A percentile compares a stretch with the other conserved stretches of the same genome.
These are phyloP conservation scores for Neoscelio sp. DNA, from an alignment of 2,888 invertebrate species.

Conservation along the genomic window DNA sequence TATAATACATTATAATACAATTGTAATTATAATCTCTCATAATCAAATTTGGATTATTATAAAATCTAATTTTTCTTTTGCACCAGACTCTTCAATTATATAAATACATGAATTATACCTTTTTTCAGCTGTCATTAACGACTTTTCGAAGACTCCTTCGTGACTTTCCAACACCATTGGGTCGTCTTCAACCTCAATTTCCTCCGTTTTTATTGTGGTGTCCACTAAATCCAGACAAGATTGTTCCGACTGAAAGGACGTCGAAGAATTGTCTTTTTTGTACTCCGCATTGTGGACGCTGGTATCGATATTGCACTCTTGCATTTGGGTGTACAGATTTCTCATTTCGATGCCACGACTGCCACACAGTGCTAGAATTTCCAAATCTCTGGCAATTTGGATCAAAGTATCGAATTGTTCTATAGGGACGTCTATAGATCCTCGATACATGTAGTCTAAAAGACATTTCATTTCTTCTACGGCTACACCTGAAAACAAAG, in stretches of 20 bases:
- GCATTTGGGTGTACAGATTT: conserved; percentile 84
- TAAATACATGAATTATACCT: conserved; percentile 50
- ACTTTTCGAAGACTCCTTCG: conserved; percentile 76
- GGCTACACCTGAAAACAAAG: conserved; percentile 85
- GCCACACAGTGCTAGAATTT: conserved; percentile 87
- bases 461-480: conserved; percentile 88
- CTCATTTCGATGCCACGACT: conserved; percentile 85
- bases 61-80: too few species aligned
- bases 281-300: conserved; percentile 76
- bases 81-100: too few species aligned
- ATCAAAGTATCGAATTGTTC: conserved; percentile 87
- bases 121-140: conserved; percentile 68
- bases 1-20: too few species aligned
- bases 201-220: conserved; percentile 77
- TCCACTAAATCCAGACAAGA: conserved; percentile 72
- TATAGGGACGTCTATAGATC: conserved; percentile 88
- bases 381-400: conserved; percentile 88
- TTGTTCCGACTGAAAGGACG: conserved; percentile 72
- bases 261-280: conserved; percentile 61
- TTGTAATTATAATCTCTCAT: too few species aligned
- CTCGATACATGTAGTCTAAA: conserved; percentile 89
- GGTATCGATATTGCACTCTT: conserved; percentile 76
- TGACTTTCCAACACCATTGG: conserved; percentile 80
- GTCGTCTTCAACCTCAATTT: conserved; percentile 80
- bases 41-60: too few species aligned